A percentile compares a stretch with the other conserved stretches of the same genome.
Evolutionary conservation across 2,797 vertebrate genomes (phyloP).

Genomic region (Coregonus ussuriensis): DNA sequence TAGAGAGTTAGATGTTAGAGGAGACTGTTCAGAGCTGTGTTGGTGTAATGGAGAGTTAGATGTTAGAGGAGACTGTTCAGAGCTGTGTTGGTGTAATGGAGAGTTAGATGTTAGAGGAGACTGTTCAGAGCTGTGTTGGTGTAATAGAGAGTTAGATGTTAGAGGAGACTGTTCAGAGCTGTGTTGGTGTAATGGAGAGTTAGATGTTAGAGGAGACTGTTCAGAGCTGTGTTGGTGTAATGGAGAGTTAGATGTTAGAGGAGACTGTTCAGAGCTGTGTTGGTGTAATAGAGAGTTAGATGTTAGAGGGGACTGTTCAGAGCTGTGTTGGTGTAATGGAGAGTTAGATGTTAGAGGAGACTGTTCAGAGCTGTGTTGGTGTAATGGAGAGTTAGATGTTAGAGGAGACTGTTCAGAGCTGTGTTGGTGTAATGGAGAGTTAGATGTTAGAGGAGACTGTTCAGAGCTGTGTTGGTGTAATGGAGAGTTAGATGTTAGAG

Average conservation of each 20-base stretch:
- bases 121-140: neutral
- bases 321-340: slow-evolving; percentile 5
- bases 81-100: slow-evolving; percentile 18
- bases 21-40: neutral
- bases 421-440: slow-evolving; percentile 12
- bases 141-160: slow-evolving; percentile 4
- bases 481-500: slow-evolving; percentile 11
- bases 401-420: neutral
- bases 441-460: neutral
- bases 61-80: neutral
- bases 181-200: slow-evolving; percentile 21
- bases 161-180: neutral
- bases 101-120: neutral
- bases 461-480: slow-evolving; percentile 11
- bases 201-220: neutral
- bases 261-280: neutral
- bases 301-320: too few relatives aligned
- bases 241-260: slow-evolving; percentile 2
- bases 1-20: neutral
- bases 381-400: slow-evolving; percentile 10
- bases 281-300: slow-evolving; percentile 15
- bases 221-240: neutral
- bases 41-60: slow-evolving; percentile 12
- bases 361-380: slow-evolving; percentile 8
- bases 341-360: slow-evolving; percentile 4